These are phyloP conservation scores for Bedellia somnulentella DNA, from an alignment of 2,888 invertebrate species.

Conservation along the genomic window DNA sequence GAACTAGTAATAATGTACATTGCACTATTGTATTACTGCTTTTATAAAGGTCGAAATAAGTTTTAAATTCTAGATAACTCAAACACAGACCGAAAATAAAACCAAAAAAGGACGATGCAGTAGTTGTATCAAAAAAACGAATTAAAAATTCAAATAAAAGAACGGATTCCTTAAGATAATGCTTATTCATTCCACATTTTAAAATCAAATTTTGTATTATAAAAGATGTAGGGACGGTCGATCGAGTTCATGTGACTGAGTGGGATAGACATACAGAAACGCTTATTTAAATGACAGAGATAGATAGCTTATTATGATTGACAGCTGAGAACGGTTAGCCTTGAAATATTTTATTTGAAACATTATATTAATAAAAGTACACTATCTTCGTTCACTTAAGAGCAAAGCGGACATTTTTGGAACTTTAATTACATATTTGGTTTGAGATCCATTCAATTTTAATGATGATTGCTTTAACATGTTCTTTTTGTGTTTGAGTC, in stretches of 20 bases:
- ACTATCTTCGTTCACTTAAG: slow-evolving; percentile 45
- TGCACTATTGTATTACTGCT: no score
- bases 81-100: no score
- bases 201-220: slow-evolving; percentile 61
- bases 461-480: no score
- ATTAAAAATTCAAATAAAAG: slow-evolving; percentile 57
- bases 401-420: slow-evolving; percentile 31
- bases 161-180: slow-evolving; percentile 57
- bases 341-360: slow-evolving; percentile 63
- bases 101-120: no score
- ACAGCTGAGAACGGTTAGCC: slow-evolving; percentile 62
- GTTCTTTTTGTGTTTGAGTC: no score
- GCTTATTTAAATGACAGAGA: slow-evolving; percentile 33
- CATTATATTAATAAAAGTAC: slow-evolving; percentile 62
- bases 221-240: slow-evolving; percentile 49
- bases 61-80: no score
- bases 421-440: no score
- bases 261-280: slow-evolving; percentile 21
- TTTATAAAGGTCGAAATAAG: no score
- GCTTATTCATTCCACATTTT: slow-evolving; percentile 62
- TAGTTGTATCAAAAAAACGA: no score
- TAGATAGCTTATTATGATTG: slow-evolving; percentile 58
- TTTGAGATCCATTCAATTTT: no score
- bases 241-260: slow-evolving; percentile 36
- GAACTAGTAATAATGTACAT: no score